Evolutionary conservation across 2,888 invertebrate species (phyloP).

Genomic region (Aricia artaxerxes): DNA sequence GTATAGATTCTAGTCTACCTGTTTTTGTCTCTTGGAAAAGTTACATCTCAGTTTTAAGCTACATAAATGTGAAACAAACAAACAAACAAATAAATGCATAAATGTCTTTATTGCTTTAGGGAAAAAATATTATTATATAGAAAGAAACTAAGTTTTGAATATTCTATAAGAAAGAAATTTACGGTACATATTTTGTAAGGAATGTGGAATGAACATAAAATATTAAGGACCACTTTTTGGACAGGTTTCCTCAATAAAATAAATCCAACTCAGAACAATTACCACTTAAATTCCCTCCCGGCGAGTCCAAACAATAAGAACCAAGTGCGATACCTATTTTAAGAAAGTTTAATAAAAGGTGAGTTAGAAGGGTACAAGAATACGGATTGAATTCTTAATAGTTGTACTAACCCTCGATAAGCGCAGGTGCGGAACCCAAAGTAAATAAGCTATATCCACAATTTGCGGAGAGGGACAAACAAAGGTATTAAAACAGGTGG

Average conservation of each 20-base stretch:
- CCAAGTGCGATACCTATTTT: constrained; percentile 17
- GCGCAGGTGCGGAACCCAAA: constrained; percentile 54
- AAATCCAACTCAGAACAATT: background rate
- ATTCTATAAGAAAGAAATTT: too few relatives aligned
- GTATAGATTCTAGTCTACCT: too few relatives aligned
- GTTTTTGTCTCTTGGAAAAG: too few relatives aligned
- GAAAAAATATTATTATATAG: too few relatives aligned
- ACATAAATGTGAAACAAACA: too few relatives aligned
- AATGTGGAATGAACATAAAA: too few relatives aligned
- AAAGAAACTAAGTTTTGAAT: too few relatives aligned
- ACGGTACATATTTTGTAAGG: too few relatives aligned
- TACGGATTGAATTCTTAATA: constrained; percentile 31
- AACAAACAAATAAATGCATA: too few relatives aligned
- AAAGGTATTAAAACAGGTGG: constrained; percentile 32
- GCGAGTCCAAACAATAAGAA: background rate
- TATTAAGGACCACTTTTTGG: too few relatives aligned
- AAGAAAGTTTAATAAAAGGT: constrained; percentile 21
- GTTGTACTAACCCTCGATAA: constrained; percentile 42
- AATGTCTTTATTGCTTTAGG: too few relatives aligned
- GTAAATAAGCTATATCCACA: constrained; percentile 59
- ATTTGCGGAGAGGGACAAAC: constrained; percentile 51
- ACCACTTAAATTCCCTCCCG: background rate
- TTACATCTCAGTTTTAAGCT: too few relatives aligned
- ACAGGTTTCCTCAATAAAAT: background rate
- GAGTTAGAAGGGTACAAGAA: background rate